Evolutionary conservation across 2,113 vertebrate genomes (phyloP), one percentile per base, ranked within the genome.

Genomic region (Apodemus speciosus): DNA sequence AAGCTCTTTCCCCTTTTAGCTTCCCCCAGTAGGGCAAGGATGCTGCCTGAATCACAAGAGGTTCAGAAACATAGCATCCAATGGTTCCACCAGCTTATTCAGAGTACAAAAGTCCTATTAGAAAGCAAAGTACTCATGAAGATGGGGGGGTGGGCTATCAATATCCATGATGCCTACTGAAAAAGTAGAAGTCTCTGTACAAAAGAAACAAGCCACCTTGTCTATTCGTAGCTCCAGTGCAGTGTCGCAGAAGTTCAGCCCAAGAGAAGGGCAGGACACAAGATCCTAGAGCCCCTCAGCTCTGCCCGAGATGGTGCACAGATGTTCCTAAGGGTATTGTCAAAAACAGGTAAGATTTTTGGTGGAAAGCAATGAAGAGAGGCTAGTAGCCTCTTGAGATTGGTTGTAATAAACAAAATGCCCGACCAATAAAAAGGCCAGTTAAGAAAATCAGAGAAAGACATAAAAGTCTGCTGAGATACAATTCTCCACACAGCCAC

Each of bases 391-490:
- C 49, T 43, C 58, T 79, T 38, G 40, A 76, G 10, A 71, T 43
- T 84, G 40, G 9, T 25, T 79, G 6, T 35, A 90, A 80, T 85
- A 94, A 80, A 27, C 30, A 85, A 79, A 69, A 91, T 81, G 30
- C 21, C 40, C 93, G 40, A 81, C 13, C 49, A 90, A 27, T 76
- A 56, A 91, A 21, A 88, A 85, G 85, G 80, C 68, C 79, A 91
- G 58, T 46, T 62, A 38, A 75, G 46, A 93, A 40, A 92, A 94
- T 43, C 46, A 53, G 35, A 21, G 16, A 86, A 83, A 73, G 35
- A 86, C 32, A 88, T 6, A 46, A 46, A 46, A 46, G 43, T 6
- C 7, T 88, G 9, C 40, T 85, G 43, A 20, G 51, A 71, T 93
- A 53, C 25, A 68, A 25, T 35, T 43, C 25, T 23, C 58, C 53